Evolutionary conservation across 2,113 vertebrate genomes (phyloP).

Genomic region (Malurus cyaneus): DNA sequence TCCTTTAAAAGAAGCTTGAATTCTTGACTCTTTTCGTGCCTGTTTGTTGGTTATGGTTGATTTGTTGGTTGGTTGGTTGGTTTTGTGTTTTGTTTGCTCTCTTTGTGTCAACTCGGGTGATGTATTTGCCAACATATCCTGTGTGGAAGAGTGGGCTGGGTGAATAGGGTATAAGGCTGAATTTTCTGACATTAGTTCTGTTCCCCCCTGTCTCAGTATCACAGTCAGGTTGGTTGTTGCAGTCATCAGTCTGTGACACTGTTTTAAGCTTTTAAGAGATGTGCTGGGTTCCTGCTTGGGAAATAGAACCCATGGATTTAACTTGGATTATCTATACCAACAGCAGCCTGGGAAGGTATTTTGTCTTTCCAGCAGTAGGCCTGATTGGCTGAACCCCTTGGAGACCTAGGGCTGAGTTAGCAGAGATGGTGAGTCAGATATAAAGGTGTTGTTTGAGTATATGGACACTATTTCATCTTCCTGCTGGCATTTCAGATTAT

Average conservation of each 20-base stretch:
- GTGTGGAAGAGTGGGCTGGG: not conserved
- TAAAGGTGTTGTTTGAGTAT: not conserved
- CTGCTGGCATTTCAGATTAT: not conserved
- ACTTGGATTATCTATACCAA: not conserved
- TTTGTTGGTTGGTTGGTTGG: not conserved
- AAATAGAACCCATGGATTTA: not conserved
- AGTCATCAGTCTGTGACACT: not conserved
- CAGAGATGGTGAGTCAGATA: not conserved
- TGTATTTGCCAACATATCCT: not conserved
- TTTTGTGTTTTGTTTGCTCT: not conserved
- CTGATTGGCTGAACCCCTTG: not conserved
- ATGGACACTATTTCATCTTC: not conserved
- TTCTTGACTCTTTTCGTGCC: not conserved
- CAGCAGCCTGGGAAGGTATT: not conserved
- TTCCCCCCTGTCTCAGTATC: not conserved
- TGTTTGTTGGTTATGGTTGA: not conserved
- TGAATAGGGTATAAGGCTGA: not conserved
- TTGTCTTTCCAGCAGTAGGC: not conserved
- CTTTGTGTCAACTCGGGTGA: not conserved
- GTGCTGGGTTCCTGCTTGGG: not conserved
- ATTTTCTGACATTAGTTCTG: not conserved
- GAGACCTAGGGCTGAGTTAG: not conserved
- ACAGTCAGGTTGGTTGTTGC: not conserved
- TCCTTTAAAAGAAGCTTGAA: not conserved
- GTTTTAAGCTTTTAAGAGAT: not conserved